phyloP scores from a whole-genome alignment of 2,113 vertebrate genomes.

The Ceyx cyanopectus region DNA sequence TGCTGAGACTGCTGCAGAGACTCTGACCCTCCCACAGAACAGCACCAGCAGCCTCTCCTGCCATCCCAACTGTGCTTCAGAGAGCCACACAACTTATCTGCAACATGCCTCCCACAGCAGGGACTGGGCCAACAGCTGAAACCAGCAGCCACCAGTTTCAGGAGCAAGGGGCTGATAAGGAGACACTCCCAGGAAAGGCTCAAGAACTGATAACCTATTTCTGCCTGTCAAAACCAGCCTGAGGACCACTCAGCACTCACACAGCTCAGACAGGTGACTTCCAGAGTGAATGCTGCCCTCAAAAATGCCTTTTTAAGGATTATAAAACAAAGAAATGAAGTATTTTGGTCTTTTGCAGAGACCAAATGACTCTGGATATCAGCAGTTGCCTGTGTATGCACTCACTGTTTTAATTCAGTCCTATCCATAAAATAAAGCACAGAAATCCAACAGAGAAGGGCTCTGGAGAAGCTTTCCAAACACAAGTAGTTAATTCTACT shows the following conservation, averaged over 20 bases:
- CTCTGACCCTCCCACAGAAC: too few relatives aligned
- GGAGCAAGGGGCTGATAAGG: background rate
- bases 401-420: background rate
- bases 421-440: background rate
- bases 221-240: background rate
- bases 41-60: background rate
- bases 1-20: background rate
- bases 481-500: background rate
- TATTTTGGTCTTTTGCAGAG: background rate
- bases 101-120: background rate
- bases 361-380: background rate
- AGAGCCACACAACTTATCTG: slow-evolving; percentile 14
- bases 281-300: background rate
- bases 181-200: slow-evolving; percentile 24
- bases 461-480: background rate
- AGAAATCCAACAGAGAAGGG: background rate
- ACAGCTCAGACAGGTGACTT: background rate
- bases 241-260: background rate
- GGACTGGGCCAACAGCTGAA: background rate
- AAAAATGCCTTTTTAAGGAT: background rate
- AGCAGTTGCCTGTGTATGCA: background rate
- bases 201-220: background rate
- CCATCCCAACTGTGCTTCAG: background rate
- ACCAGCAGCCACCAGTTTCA: background rate
- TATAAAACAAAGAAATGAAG: background rate